Evolutionary conservation across 2,888 invertebrate species (phyloP).

Genomic region (Pterostichus niger): DNA sequence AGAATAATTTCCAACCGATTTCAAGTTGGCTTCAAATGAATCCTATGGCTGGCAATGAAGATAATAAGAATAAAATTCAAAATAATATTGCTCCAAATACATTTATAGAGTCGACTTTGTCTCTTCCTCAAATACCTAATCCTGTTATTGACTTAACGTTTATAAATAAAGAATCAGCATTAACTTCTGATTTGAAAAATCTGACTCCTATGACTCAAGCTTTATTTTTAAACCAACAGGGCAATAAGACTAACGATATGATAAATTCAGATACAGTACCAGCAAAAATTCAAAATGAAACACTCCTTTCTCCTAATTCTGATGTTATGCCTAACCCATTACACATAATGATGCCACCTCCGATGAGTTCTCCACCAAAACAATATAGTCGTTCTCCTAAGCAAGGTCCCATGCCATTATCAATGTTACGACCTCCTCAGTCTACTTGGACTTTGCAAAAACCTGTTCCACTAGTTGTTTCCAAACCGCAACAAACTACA

Average conservation of each 20-base stretch:
- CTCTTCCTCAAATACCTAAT: not conserved
- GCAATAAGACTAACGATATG: not conserved
- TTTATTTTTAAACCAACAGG: constrained; percentile 1
- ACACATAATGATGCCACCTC: not conserved
- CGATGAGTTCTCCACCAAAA: constrained; percentile 3
- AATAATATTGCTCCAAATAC: not conserved
- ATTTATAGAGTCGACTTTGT: not conserved
- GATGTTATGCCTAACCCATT: not conserved
- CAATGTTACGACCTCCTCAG: too few species aligned
- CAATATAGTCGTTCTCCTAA: too few species aligned
- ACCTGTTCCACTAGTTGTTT: too few species aligned
- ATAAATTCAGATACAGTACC: not conserved
- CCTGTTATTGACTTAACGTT: not conserved
- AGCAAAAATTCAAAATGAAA: not conserved
- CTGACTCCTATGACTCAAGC: constrained; percentile 5
- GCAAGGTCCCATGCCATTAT: too few species aligned
- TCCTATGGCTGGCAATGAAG: not conserved
- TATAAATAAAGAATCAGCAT: not conserved
- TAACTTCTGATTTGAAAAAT: not conserved
- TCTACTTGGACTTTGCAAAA: too few species aligned
- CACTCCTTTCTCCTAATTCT: not conserved
- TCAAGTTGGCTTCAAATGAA: constrained; percentile 20
- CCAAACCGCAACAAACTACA: too few species aligned
- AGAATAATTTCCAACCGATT: constrained; percentile 4
- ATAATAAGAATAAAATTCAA: not conserved